Base-by-base conservation (phyloP, 2,113 vertebrate genomes). In the Entomyzon cyanotis region DNA sequence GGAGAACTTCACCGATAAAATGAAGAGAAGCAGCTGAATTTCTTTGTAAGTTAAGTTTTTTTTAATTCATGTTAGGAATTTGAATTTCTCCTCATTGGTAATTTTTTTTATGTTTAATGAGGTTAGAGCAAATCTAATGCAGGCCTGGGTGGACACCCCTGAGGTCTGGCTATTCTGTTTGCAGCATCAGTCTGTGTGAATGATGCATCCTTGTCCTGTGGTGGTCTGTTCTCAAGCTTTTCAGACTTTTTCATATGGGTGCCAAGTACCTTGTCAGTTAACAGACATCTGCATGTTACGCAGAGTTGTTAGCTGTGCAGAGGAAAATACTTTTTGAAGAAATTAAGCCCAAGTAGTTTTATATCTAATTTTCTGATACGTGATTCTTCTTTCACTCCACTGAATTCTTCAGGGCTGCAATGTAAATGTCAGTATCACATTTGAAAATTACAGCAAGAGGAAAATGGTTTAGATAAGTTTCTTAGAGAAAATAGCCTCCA, bases 1-100 rank as follows among this genome's bases (percentile, higher is more conserved):
- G 52, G 44, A 59, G 37, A 70, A 24, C 25, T 89, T 79, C 5
- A 46, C 0, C 0, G 0, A 0, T 35, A 62, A 63, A 39, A 13
- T 0, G 1, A 71, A 75, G 13, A 76, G 25, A 82, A 91, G 13
- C 10, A 69, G 74, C 12, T 42, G 3, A 42, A 39, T 58, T 77
- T 67, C 35, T 78, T 77, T 56, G 16, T 13, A 71, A 20, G 30
- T 68, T 49, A 37, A 27, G 2, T 58, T 41, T 65, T 53, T 20
- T 91, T 87, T 50, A 23, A 19, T 70, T 53, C 8, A 5, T 33
- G 10, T 63, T 67, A 62, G 12, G 25, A 73, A 53, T 86, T 64
- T 69, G 5, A 80, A 69, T 90, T 85, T 33, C 10, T 83, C 11
- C 14, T 78, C 13, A 33, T 10, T 41, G n/a, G 2, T 56, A n/a